Evolutionary conservation across 2,888 invertebrate species (phyloP).

Genomic region (Ophion ventricosus): DNA sequence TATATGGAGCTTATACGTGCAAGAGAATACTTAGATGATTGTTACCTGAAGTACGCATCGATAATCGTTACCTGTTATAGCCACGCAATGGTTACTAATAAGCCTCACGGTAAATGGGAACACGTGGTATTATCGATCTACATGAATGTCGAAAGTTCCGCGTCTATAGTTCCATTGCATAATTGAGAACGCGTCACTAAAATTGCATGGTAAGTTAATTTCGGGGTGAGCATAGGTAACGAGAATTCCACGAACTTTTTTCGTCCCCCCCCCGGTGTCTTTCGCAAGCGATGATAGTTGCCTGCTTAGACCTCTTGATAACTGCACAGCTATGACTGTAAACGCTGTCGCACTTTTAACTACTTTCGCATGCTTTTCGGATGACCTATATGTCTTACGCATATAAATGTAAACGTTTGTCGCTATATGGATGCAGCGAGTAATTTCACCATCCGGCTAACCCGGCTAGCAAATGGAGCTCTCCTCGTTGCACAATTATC

Average conservation of each 20-base stretch:
- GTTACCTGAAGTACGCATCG: slow-evolving; percentile 17
- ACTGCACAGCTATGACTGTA: slow-evolving; percentile 5
- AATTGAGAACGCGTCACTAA: slow-evolving; percentile 48
- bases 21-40: background rate
- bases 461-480: slow-evolving; percentile 2
- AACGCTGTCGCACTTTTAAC: background rate
- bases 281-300: slow-evolving; percentile 47
- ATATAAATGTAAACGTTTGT: slow-evolving; percentile 34
- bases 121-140: slow-evolving; percentile 16
- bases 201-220: slow-evolving; percentile 55
- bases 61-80: slow-evolving; percentile 22
- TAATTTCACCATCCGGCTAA: slow-evolving; percentile 9
- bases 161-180: slow-evolving; percentile 20
- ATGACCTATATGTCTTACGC: background rate
- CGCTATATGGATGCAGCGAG: slow-evolving; percentile 16
- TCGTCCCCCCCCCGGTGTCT: background rate
- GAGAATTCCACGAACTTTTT: slow-evolving; percentile 42
- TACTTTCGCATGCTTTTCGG: background rate
- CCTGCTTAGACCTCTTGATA: slow-evolving; percentile 19
- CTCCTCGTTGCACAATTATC: slow-evolving; percentile 36
- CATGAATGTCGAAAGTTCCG: slow-evolving; percentile 26
- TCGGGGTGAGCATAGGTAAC: slow-evolving; percentile 45
- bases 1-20: background rate
- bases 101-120: slow-evolving; percentile 8
- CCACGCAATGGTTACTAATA: background rate